phyloP scores from a whole-genome alignment of 2,888 invertebrate species.

The Drosophila kanekoi region DNA sequence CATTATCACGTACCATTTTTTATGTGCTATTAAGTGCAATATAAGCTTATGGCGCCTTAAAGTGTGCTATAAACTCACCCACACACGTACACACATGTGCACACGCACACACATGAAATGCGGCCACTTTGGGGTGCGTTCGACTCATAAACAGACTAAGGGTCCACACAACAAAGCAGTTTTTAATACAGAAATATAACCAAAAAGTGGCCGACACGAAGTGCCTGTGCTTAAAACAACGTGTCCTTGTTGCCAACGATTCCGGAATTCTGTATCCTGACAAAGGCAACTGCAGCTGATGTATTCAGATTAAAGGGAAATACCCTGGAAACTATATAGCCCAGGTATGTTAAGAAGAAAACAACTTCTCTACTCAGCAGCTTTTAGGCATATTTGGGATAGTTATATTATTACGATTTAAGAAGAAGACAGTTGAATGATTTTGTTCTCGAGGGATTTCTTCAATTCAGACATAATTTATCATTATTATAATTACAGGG shows the following conservation, averaged over 20 bases:
- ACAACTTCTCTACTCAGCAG: neutral
- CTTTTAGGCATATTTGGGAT: too few relatives aligned
- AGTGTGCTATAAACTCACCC: conserved; percentile 69
- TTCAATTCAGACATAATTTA: too few relatives aligned
- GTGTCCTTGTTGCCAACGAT: neutral
- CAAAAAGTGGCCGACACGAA: conserved; percentile 42
- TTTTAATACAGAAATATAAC: conserved; percentile 60
- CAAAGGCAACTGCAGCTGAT: conserved; percentile 17
- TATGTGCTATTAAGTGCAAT: conserved; percentile 80
- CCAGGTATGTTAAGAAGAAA: too few relatives aligned
- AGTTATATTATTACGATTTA: neutral
- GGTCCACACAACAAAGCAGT: conserved; percentile 47
- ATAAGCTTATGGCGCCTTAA: conserved; percentile 78
- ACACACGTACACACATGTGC: conserved; percentile 13
- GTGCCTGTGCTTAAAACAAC: conserved; percentile 23
- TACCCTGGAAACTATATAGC: conserved; percentile 6
- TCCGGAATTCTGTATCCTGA: conserved; percentile 3
- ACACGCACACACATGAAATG: conserved; percentile 15
- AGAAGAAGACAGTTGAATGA: too few relatives aligned
- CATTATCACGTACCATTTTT: conserved; percentile 76
- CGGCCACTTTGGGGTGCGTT: conserved; percentile 44
- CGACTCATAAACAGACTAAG: conserved; percentile 46
- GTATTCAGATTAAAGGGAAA: conserved; percentile 13
- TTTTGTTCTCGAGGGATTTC: too few relatives aligned
- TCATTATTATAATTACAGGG: conserved; percentile 1